These are phyloP conservation scores for Leuctra nigra DNA, from an alignment of 2,888 invertebrate genomes.

Conservation along the genomic window DNA sequence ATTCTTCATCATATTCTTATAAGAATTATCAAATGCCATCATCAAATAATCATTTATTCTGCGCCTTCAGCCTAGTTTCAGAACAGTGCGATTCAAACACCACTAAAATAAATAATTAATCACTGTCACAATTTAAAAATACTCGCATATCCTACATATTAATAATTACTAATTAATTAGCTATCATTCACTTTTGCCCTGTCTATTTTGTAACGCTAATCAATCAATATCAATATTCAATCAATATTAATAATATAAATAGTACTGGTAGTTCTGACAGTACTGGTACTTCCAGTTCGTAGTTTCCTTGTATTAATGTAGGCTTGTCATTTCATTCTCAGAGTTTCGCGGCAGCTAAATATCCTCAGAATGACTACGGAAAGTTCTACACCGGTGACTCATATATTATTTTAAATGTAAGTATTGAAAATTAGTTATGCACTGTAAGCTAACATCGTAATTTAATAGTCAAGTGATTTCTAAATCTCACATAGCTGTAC, in stretches of 20 bases:
- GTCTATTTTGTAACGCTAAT: too few species aligned
- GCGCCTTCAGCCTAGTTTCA: too few species aligned
- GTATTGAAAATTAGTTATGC: constrained; percentile 35
- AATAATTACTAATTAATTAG: too few species aligned
- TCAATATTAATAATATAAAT: background rate
- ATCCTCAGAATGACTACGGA: constrained; percentile 64
- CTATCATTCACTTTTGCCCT: too few species aligned
- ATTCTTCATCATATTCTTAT: too few species aligned
- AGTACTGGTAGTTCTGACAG: background rate
- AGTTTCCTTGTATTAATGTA: background rate
- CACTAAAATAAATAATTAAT: too few species aligned
- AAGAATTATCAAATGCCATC: too few species aligned
- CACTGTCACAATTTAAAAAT: too few species aligned
- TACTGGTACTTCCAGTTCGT: background rate
- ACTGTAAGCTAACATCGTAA: background rate
- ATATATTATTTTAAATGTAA: constrained; percentile 73
- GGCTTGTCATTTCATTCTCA: constrained; percentile 43
- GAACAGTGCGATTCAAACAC: too few species aligned
- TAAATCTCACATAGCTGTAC: too few species aligned
- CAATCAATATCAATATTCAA: background rate
- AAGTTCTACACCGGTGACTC: constrained; percentile 84
- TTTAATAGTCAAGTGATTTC: background rate
- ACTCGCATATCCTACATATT: too few species aligned
- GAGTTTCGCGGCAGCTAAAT: constrained; percentile 72
- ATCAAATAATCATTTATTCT: too few species aligned